Evolutionary conservation across 2,888 invertebrate genomes (phyloP).

Genomic region (Atrina japonica): DNA sequence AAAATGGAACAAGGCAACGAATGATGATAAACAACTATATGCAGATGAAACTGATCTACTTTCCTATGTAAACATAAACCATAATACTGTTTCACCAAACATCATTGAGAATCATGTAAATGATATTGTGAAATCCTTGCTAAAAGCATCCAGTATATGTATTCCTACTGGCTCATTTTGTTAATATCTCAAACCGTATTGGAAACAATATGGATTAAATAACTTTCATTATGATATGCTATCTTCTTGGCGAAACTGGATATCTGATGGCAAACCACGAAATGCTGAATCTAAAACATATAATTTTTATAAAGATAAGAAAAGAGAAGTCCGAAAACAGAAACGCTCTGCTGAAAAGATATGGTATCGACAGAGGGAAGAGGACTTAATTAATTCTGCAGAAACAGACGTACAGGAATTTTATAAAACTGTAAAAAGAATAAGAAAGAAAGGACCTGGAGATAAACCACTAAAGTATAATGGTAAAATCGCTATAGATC

Average conservation of each 20-base stretch:
- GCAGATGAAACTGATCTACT: slow-evolving; percentile 11
- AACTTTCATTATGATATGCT: slow-evolving; percentile 21
- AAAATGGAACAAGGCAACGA: slow-evolving; percentile 14
- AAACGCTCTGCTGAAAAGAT: not conserved
- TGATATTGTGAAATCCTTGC: not conserved
- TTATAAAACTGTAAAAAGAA: slow-evolving; percentile 12
- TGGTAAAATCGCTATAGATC: not conserved
- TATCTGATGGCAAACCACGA: slow-evolving; percentile 5
- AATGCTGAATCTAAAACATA: not conserved
- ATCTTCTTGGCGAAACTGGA: not conserved
- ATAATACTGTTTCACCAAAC: not conserved
- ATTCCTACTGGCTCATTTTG: slow-evolving; percentile 13
- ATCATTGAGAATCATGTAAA: slow-evolving; percentile 1
- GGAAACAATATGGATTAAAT: slow-evolving; percentile 20
- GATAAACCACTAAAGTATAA: not conserved
- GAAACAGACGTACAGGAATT: slow-evolving; percentile 20
- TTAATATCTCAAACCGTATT: slow-evolving; percentile 19
- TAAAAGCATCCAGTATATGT: not conserved
- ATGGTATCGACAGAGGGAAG: slow-evolving; percentile 9
- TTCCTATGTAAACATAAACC: not conserved
- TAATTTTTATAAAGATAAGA: slow-evolving; percentile 17
- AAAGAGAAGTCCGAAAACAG: slow-evolving; percentile 13
- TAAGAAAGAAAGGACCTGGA: not conserved
- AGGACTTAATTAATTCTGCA: slow-evolving; percentile 7
- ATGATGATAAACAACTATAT: not conserved